Evolutionary conservation across 2,888 invertebrate genomes (phyloP).

Genomic region (Xylota segnis): DNA sequence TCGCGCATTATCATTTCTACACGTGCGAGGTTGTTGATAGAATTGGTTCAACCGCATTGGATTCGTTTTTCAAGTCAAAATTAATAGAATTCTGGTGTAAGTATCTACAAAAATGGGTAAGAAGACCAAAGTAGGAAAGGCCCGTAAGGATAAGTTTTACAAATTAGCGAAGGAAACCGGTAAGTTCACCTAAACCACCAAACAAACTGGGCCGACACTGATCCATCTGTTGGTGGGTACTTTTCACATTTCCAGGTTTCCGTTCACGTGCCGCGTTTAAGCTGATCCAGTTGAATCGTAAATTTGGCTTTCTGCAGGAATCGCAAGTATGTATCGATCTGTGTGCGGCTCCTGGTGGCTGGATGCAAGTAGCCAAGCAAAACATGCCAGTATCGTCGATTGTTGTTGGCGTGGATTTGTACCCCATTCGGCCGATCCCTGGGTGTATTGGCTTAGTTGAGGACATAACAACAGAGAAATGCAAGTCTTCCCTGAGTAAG

Average conservation of each 20-base stretch:
- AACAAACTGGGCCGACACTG: background rate
- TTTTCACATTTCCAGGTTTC: constrained; percentile 88
- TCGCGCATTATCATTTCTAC: constrained; percentile 15
- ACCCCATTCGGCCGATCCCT: constrained; percentile 95
- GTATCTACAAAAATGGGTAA: constrained; percentile 92
- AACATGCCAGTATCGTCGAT: constrained; percentile 98
- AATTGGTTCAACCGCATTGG: background rate
- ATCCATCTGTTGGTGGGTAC: background rate
- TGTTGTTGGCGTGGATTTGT: constrained; percentile 98
- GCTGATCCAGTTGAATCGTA: constrained; percentile 98
- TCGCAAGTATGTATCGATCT: constrained; percentile 98
- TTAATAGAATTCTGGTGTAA: background rate
- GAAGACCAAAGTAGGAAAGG: constrained; percentile 98
- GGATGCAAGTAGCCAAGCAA: constrained; percentile 99
- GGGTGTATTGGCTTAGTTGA: constrained; percentile 95
- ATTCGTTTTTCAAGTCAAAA: background rate
- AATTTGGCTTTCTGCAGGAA: constrained; percentile 98
- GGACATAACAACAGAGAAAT: constrained; percentile 99
- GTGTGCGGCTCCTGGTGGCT: constrained; percentile 99
- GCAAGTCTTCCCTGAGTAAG: constrained; percentile 91
- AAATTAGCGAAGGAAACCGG: constrained; percentile 99
- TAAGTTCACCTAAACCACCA: constrained; percentile 83
- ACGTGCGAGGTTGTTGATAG: constrained; percentile 70
- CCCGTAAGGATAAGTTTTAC: constrained; percentile 99
- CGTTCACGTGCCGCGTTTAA: constrained; percentile 99